phyloP scores from a whole-genome alignment of 2,113 vertebrate species.

The Muntiacus muntjak region DNA sequence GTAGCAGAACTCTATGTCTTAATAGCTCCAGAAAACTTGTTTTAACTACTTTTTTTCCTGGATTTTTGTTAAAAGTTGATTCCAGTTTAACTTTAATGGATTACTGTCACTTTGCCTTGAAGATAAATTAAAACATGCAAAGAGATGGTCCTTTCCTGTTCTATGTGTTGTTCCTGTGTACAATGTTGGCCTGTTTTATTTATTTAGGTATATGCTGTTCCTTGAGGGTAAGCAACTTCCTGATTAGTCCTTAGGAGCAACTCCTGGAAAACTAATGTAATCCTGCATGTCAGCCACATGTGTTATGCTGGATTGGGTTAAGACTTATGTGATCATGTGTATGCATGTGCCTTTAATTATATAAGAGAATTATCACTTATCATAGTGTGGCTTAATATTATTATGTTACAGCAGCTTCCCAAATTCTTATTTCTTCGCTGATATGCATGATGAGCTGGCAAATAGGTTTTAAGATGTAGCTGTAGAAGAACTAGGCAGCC shows the following conservation, averaged over 20 bases:
- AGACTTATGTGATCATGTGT: not conserved
- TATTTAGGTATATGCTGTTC: slow-evolving; percentile 81
- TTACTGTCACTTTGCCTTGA: slow-evolving; percentile 4
- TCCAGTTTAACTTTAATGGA: slow-evolving; percentile 11
- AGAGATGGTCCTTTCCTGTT: not conserved
- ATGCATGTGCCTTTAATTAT: not conserved
- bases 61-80: slow-evolving; percentile 17
- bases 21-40: slow-evolving; percentile 47
- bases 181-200: slow-evolving; percentile 30
- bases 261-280: slow-evolving; percentile 82
- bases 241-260: slow-evolving; percentile 85
- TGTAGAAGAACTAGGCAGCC: not conserved
- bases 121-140: slow-evolving; percentile 4
- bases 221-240: slow-evolving; percentile 88
- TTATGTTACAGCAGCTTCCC: not conserved
- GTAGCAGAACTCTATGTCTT: slow-evolving; percentile 49
- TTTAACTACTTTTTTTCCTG: not conserved
- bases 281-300: slow-evolving; percentile 85
- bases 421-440: not conserved
- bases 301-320: not conserved
- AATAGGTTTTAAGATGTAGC: not conserved
- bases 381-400: not conserved
- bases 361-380: not conserved
- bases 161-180: not conserved
- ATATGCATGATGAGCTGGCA: not conserved